Conservation (phyloP, 2,113 vertebrate genomes). For the Dunckerocampus dactyliophorus region DNA sequence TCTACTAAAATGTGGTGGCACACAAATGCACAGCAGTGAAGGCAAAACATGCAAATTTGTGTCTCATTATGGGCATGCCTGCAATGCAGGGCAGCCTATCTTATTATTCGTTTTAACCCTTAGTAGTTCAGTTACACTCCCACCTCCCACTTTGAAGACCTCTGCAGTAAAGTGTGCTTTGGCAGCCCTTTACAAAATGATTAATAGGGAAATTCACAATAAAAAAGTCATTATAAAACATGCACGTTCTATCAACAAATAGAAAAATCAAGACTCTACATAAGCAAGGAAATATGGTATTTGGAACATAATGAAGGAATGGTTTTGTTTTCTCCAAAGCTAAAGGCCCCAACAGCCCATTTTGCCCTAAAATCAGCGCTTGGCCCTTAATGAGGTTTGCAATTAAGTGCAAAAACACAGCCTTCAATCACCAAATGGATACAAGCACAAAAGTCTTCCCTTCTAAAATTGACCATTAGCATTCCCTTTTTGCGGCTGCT, state of each 20-base stretch:
- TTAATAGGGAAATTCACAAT: no score
- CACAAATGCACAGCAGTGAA: no score
- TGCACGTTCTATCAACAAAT: background rate
- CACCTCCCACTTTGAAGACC: no score
- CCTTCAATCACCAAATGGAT: background rate
- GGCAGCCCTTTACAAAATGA: no score
- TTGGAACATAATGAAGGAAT: background rate
- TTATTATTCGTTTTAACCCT: no score
- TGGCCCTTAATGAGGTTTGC: background rate
- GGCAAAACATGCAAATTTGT: no score
- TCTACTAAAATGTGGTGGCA: slow-evolving; percentile 21
- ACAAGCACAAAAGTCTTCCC: slow-evolving; percentile 11
- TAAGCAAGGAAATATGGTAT: no score
- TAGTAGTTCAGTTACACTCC: no score
- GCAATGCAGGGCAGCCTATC: no score
- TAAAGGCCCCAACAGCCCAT: background rate
- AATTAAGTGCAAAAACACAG: background rate
- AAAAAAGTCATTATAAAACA: background rate
- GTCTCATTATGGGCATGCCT: no score
- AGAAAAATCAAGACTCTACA: background rate
- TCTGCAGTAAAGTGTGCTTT: no score
- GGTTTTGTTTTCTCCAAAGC: background rate
- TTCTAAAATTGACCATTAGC: slow-evolving; percentile 18
- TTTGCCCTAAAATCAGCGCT: background rate
- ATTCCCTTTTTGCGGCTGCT: slow-evolving; percentile 18